Percentiles rank a stretch among this genome's conserved stretches.
Evolutionary conservation across 2,797 vertebrate genomes (phyloP).

Genomic region (Pygocentrus nattereri): DNA sequence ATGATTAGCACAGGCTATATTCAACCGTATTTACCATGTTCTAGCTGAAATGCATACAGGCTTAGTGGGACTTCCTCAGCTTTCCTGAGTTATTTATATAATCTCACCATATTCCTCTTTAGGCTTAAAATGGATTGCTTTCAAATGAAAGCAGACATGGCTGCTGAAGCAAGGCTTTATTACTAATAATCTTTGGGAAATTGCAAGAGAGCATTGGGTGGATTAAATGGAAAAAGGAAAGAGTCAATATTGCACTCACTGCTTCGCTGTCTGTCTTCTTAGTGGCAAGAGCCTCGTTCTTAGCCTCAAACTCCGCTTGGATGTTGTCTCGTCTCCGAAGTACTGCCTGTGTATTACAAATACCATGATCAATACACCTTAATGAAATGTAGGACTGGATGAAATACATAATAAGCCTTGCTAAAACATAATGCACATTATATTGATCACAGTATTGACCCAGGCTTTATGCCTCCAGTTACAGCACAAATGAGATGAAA

Average conservation of each 20-base stretch:
- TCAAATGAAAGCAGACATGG: conserved; percentile 56
- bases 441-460: conserved; percentile 41
- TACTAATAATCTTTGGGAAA: conserved; percentile 71
- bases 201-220: conserved; percentile 46
- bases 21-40: conserved; percentile 71
- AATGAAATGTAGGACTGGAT: conserved; percentile 35
- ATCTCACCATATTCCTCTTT: conserved; percentile 66
- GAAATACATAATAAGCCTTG: conserved; percentile 34
- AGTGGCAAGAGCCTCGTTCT: conserved; percentile 81
- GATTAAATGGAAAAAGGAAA: conserved; percentile 45
- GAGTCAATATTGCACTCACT: conserved; percentile 78
- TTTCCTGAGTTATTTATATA: conserved; percentile 69
- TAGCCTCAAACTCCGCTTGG: conserved; percentile 90
- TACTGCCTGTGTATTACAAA: conserved; percentile 80
- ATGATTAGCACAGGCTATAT: conserved; percentile 64
- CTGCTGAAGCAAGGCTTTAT: conserved; percentile 65
- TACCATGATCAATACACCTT: conserved; percentile 33
- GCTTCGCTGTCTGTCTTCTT: conserved; percentile 83
- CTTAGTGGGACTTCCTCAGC: conserved; percentile 58
- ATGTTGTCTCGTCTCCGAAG: conserved; percentile 94
- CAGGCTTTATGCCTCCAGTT: background rate
- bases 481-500: conserved; percentile 26
- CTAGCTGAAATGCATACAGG: conserved; percentile 53
- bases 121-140: conserved; percentile 62
- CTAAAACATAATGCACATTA: conserved; percentile 44